These are phyloP conservation scores for Drosophila santomea DNA, from an alignment of 1,140 invertebrate genomes.

Conservation along the genomic window DNA sequence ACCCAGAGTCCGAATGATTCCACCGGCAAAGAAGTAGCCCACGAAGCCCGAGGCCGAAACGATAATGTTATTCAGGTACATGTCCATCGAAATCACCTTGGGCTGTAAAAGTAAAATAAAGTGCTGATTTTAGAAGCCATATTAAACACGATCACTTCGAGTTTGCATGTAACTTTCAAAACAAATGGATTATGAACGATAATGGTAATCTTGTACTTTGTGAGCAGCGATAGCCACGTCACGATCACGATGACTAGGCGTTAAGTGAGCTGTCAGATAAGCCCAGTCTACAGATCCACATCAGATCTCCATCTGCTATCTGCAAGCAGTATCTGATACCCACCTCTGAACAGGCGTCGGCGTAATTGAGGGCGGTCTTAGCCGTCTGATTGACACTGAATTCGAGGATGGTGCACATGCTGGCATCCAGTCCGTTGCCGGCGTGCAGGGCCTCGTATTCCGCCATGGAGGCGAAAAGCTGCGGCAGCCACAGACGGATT, in stretches of 20 bases:
- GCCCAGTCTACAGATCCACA: neutral
- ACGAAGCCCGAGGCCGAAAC: constrained; percentile 85
- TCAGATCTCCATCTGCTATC: neutral
- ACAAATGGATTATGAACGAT: neutral
- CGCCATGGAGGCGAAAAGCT: constrained; percentile 80
- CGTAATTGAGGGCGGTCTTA: constrained; percentile 50
- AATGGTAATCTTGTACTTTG: constrained; percentile 1
- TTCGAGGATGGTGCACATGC: constrained; percentile 77
- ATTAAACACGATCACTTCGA: too few species aligned
- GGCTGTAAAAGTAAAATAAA: constrained; percentile 35
- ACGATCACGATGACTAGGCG: constrained; percentile 13
- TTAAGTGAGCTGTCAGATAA: constrained; percentile 10
- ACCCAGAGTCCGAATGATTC: constrained; percentile 85
- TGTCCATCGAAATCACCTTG: constrained; percentile 84
- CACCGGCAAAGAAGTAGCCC: constrained; percentile 85
- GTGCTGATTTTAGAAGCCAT: too few species aligned
- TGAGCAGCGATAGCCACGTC: constrained; percentile 9
- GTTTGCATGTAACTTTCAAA: constrained; percentile 30
- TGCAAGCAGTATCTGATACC: constrained; percentile 11
- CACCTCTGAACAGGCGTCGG: constrained; percentile 55
- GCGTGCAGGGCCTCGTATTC: constrained; percentile 56
- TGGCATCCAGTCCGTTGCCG: constrained; percentile 39
- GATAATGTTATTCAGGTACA: constrained; percentile 86
- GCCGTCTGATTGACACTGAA: constrained; percentile 76
- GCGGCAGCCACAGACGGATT: constrained; percentile 80